phyloP scores from a whole-genome alignment of 2,797 vertebrate species.

The Cirrhinus mrigala region DNA sequence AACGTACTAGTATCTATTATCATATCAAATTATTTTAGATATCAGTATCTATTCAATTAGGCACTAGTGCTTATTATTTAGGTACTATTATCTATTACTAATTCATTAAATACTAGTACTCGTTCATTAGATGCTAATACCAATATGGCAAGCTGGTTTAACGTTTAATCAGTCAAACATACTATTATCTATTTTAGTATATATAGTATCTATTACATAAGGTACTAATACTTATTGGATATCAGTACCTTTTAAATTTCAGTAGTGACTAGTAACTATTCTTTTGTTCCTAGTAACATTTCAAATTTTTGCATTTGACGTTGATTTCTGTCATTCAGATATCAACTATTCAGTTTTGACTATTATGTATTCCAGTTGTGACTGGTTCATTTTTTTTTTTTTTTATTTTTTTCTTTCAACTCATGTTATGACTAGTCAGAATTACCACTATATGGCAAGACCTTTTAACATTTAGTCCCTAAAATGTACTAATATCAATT shows the following conservation, averaged over 20 bases:
- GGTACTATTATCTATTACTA: neutral
- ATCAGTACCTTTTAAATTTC: neutral
- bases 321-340: neutral
- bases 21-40: neutral
- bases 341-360: neutral
- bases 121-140: neutral
- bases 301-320: neutral
- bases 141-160: neutral
- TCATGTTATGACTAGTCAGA: neutral
- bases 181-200: neutral
- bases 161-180: neutral
- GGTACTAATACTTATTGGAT: neutral
- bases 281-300: neutral
- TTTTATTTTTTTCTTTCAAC: too few species aligned
- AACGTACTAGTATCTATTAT: neutral
- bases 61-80: neutral
- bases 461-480: neutral
- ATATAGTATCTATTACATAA: neutral
- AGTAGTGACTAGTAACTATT: neutral
- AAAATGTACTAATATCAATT: neutral
- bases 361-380: neutral
- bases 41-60: neutral
- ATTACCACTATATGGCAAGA: neutral
- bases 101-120: neutral
- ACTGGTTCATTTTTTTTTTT: too few species aligned